Conservation (phyloP, 2,113 vertebrate genomes). For the Eudorcas thomsonii region DNA sequence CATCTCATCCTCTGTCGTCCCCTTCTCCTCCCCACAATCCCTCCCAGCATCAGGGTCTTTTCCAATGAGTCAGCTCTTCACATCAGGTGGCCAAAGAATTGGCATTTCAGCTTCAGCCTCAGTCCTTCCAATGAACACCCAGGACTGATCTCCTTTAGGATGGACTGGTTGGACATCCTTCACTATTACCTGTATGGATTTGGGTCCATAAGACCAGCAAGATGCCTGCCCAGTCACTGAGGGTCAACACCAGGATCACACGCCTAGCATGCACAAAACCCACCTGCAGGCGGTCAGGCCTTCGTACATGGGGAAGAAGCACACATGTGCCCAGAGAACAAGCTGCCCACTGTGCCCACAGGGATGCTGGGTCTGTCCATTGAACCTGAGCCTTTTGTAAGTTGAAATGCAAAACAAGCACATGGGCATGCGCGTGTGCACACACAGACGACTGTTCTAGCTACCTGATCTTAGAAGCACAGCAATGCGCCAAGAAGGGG, state of each 20-base stretch:
- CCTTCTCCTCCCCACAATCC: background rate
- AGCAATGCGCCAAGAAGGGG: background rate
- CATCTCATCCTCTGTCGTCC: background rate
- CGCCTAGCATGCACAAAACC: background rate
- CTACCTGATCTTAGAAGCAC: background rate
- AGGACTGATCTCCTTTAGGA: background rate
- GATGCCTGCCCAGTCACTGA: background rate
- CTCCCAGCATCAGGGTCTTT: background rate
- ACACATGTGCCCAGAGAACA: constrained; percentile 29
- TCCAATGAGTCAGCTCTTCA: background rate
- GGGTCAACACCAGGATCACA: background rate
- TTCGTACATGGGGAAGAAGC: background rate
- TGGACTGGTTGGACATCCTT: background rate
- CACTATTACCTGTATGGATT: background rate
- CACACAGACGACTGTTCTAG: background rate
- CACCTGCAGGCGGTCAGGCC: background rate
- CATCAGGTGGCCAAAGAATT: background rate
- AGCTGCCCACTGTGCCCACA: background rate
- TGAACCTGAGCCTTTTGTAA: background rate
- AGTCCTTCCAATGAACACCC: background rate
- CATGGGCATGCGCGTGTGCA: accelerated
- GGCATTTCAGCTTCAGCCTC: background rate
- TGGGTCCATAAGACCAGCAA: background rate
- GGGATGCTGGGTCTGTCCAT: background rate
- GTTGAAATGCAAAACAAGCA: background rate